A percentile compares a stretch with the other conserved stretches of the same genome.
These are phyloP conservation scores for Prunella himalayana DNA, from an alignment of 2,113 vertebrate species.

Conservation along the genomic window DNA sequence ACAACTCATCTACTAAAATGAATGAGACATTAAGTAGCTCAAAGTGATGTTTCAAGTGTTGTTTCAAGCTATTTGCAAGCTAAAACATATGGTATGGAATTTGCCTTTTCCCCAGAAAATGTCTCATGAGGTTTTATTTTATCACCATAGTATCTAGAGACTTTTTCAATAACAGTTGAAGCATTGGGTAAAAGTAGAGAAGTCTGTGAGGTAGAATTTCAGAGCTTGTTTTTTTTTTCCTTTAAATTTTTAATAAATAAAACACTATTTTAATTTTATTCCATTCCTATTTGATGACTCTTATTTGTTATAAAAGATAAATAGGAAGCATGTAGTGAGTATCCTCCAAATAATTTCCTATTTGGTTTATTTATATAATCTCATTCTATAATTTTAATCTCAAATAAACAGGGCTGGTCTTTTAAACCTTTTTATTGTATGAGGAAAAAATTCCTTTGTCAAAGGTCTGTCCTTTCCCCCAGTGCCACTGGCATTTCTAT, in stretches of 20 bases:
- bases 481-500: not conserved
- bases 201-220: not conserved
- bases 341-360: not conserved
- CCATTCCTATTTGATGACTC: not conserved
- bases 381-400: not conserved
- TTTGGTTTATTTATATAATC: not conserved
- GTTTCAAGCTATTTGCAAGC: not conserved
- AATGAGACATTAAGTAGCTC: not conserved
- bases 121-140: not conserved
- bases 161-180: not conserved
- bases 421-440: not conserved
- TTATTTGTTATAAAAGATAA: not conserved
- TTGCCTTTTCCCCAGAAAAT: not conserved
- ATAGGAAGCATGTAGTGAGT: not conserved
- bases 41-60: not conserved
- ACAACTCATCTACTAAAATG: not conserved
- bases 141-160: not conserved
- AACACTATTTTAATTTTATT: not conserved
- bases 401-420: not conserved
- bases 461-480: not conserved
- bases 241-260: not conserved
- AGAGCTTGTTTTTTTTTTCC: not conserved
- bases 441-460: not conserved
- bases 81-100: not conserved
- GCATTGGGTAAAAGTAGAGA: not conserved